A percentile compares a stretch with the other conserved stretches of the same genome.
These are phyloP conservation scores for Drosophila asahinai DNA, from an alignment of 1,140 invertebrate genomes.

Conservation along the genomic window DNA sequence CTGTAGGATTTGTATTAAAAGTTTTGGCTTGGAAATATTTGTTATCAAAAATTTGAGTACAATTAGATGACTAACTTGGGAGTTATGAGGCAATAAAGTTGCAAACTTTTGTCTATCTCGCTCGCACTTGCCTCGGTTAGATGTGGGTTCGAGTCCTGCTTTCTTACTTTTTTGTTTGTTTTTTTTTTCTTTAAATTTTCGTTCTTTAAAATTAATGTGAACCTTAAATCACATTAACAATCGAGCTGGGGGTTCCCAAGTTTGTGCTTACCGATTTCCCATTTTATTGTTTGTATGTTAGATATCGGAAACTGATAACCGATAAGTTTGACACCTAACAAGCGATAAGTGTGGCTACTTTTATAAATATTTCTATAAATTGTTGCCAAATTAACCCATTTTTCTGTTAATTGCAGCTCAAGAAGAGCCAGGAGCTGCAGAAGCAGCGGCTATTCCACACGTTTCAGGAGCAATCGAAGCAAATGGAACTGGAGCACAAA, in stretches of 20 bases:
- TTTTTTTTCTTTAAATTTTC: background rate
- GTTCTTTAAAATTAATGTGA: no score
- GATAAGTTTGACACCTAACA: background rate
- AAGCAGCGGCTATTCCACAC: constrained; percentile 95
- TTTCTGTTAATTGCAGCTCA: constrained; percentile 88
- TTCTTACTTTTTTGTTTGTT: background rate
- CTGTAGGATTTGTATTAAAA: no score
- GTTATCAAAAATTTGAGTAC: background rate
- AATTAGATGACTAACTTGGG: no score
- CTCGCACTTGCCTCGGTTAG: background rate
- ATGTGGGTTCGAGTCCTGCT: background rate
- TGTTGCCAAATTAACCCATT: background rate
- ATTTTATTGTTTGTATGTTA: background rate
- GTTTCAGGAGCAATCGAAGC: constrained; percentile 94
- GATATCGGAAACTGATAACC: constrained; percentile 6
- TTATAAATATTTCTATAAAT: background rate
- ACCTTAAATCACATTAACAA: background rate
- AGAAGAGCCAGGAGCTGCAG: constrained; percentile 96
- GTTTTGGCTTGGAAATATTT: no score
- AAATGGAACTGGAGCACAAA: constrained; percentile 95
- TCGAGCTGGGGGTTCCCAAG: background rate
- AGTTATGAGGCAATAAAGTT: background rate
- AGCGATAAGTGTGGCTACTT: background rate
- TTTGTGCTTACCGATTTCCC: background rate
- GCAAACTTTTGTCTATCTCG: background rate